Evolutionary conservation across 2,888 invertebrate species (phyloP).

Genomic region (Lasius platythorax): DNA sequence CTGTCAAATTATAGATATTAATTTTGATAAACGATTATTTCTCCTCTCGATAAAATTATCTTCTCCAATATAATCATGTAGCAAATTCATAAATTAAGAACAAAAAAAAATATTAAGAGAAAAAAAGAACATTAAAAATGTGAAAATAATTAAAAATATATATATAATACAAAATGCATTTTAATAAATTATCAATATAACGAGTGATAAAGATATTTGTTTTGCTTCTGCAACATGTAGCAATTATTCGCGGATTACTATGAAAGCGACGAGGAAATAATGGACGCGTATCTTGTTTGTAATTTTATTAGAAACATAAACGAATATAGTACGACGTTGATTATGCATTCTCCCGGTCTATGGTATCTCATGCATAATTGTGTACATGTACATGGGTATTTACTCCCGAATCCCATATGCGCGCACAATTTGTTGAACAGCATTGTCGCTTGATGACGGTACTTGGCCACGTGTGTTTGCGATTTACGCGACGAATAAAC

Average conservation of each 20-base stretch:
- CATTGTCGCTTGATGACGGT: conserved; percentile 44
- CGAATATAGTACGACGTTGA: conserved; percentile 64
- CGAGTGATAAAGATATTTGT: not conserved
- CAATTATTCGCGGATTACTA: conserved; percentile 14
- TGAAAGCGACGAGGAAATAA: conserved; percentile 10
- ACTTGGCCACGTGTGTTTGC: conserved; percentile 35
- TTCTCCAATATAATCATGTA: too few species aligned
- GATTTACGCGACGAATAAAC: conserved; percentile 50
- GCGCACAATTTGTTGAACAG: conserved; percentile 41
- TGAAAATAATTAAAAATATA: not conserved
- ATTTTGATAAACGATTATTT: not conserved
- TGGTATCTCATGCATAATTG: conserved; percentile 39
- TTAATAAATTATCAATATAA: not conserved
- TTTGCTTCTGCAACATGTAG: not conserved
- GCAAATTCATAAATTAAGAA: not conserved
- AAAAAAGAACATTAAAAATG: not conserved
- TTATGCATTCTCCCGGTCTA: conserved; percentile 31
- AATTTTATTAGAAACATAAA: conserved; percentile 76
- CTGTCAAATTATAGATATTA: too few species aligned
- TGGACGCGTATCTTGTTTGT: conserved; percentile 20
- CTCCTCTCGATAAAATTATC: conserved; percentile 1
- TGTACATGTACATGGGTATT: conserved; percentile 13
- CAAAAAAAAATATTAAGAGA: not conserved
- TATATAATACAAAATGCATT: not conserved
- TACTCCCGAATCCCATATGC: conserved; percentile 20